phyloP scores from a whole-genome alignment of 2,888 invertebrate genomes.

The Mystacides longicornis region DNA sequence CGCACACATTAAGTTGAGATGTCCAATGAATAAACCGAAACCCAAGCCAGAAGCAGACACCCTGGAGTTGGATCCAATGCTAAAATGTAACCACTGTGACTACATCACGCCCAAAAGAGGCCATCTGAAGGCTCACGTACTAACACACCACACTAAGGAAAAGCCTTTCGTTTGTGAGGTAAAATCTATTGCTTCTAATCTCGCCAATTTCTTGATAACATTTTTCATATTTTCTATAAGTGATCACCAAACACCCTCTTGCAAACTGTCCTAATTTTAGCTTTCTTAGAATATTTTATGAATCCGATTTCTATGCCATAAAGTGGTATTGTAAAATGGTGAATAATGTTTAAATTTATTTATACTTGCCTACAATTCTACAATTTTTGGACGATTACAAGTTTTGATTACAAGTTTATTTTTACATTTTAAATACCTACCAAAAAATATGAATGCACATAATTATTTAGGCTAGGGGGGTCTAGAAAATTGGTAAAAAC shows the following conservation, averaged over 20 bases:
- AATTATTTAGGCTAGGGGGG: too few species aligned
- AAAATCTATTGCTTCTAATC: background rate
- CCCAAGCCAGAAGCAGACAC: background rate
- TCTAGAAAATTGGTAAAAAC: too few species aligned
- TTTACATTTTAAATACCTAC: too few species aligned
- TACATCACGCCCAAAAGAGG: background rate
- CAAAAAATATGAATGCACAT: too few species aligned
- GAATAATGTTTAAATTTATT: too few species aligned
- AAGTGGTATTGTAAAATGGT: too few species aligned
- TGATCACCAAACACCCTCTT: background rate
- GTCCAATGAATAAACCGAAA: background rate
- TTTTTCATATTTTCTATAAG: background rate
- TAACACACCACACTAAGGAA: background rate
- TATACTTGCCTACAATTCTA: too few species aligned
- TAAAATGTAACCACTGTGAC: background rate
- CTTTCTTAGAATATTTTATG: too few species aligned
- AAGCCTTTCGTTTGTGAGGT: background rate
- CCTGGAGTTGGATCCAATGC: background rate
- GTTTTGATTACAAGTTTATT: too few species aligned
- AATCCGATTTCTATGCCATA: too few species aligned
- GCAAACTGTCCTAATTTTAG: background rate
- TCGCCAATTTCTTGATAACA: background rate
- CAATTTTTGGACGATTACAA: too few species aligned
- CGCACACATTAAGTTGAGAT: background rate
- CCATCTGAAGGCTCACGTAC: background rate